A percentile compares a stretch with the other conserved stretches of the same genome.
These are phyloP conservation scores for Drosophila cardini DNA, from an alignment of 1,140 invertebrate species.

Conservation along the genomic window DNA sequence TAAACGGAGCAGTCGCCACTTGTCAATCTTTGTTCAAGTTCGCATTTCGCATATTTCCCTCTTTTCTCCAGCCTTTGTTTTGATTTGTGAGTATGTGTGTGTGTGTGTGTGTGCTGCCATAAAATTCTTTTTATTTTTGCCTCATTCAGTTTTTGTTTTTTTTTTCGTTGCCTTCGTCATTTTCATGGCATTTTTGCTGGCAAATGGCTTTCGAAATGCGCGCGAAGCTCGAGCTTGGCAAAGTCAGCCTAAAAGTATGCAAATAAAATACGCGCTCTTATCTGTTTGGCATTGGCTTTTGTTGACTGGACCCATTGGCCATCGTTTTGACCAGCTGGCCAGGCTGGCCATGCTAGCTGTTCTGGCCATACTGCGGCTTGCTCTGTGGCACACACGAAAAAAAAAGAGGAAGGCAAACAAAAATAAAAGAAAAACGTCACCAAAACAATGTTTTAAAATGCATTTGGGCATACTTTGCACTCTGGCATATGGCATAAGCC, in stretches of 20 bases:
- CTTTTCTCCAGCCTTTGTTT: constrained; percentile 46
- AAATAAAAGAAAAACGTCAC: constrained; percentile 48
- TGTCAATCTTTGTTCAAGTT: constrained; percentile 83
- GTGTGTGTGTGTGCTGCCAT: constrained; percentile 17
- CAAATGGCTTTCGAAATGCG: constrained; percentile 77
- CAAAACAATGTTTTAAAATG: constrained; percentile 80
- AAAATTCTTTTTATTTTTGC: constrained; percentile 21
- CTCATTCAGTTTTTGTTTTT: constrained; percentile 7
- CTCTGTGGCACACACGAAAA: background rate
- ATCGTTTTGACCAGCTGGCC: constrained; percentile 42
- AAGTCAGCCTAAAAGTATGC: constrained; percentile 82
- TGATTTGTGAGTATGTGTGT: constrained; percentile 43
- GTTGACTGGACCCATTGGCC: constrained; percentile 46
- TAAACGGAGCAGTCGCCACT: constrained; percentile 81
- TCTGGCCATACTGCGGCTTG: constrained; percentile 16
- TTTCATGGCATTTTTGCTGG: constrained; percentile 67
- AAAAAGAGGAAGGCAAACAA: too few species aligned
- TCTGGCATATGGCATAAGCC: constrained; percentile 73
- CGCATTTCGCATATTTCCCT: constrained; percentile 80
- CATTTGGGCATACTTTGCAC: constrained; percentile 79
- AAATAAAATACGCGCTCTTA: constrained; percentile 83
- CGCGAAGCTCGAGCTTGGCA: constrained; percentile 29
- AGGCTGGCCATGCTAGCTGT: constrained; percentile 1
- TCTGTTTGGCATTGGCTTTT: constrained; percentile 81
- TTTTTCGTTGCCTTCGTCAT: constrained; percentile 54